phyloP scores from a whole-genome alignment of 92 coral and sea anemone species.

The Plumapathes pennacea region DNA sequence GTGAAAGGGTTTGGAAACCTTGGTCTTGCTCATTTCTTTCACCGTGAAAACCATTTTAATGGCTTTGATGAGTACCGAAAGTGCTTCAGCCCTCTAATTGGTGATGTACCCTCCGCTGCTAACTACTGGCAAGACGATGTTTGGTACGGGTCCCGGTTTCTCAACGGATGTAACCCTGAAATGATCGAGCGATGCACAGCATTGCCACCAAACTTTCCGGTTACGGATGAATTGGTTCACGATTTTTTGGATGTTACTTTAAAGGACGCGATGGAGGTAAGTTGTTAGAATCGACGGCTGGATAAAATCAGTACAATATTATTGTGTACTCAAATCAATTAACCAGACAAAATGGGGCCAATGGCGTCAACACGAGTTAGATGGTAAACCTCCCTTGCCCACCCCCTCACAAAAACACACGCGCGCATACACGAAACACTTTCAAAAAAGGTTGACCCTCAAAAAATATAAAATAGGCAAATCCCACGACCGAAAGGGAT shows the following conservation, averaged over 20 bases:
- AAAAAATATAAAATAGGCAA: no score
- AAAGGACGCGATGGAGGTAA: slow-evolving; percentile 59
- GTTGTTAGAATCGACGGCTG: no score
- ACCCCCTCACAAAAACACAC: no score
- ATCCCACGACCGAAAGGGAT: no score
- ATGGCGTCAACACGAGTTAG: no score
- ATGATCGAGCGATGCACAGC: slow-evolving; percentile 51
- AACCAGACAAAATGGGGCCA: no score
- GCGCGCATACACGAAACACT: no score
- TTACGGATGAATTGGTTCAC: slow-evolving; percentile 56
- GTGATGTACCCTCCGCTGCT: slow-evolving; percentile 32
- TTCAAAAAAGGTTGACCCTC: no score
- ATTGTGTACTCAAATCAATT: no score
- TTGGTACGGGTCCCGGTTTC: slow-evolving; percentile 64
- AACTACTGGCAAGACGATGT: slow-evolving; percentile 66
- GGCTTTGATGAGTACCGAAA: slow-evolving; percentile 54
- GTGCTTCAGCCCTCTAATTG: slow-evolving; percentile 40
- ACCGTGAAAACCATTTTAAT: slow-evolving; percentile 56
- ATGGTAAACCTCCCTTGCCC: no score
- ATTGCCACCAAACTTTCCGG: slow-evolving; percentile 68
- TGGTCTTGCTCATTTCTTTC: slow-evolving; percentile 58
- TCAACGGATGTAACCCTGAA: slow-evolving; percentile 74
- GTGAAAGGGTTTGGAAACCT: slow-evolving; percentile 58
- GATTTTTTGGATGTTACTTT: slow-evolving; percentile 48
- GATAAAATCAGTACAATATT: no score